Conservation (phyloP, 2,797 vertebrate genomes). For the Gymnopithys bicolor region DNA sequence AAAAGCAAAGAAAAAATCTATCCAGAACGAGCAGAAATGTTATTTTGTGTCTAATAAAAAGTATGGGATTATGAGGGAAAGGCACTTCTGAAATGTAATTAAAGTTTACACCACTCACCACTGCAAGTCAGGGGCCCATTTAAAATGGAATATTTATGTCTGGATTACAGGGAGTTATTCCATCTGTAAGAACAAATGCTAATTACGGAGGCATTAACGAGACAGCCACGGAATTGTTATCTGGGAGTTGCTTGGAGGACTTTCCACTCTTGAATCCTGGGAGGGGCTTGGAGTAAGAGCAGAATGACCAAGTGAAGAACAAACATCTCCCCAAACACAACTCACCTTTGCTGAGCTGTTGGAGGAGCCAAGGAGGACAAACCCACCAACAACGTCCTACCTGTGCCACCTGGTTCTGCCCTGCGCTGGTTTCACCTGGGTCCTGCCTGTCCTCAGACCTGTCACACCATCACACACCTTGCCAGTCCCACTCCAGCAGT, state of each 20-base stretch:
- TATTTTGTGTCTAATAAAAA: constrained; percentile 19
- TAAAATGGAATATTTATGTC: background rate
- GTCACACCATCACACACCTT: background rate
- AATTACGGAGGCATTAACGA: background rate
- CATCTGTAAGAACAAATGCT: background rate
- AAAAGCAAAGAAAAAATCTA: background rate
- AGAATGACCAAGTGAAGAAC: background rate
- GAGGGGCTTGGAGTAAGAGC: background rate
- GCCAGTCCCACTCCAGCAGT: background rate
- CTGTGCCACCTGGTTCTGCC: background rate
- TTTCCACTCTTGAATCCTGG: background rate
- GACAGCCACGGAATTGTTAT: background rate
- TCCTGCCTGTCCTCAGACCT: background rate
- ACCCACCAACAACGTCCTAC: accelerated
- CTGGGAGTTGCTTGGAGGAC: accelerated
- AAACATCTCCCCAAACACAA: accelerated
- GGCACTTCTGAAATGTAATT: background rate
- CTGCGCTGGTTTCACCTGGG: background rate
- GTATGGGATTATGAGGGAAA: background rate
- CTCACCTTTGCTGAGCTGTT: background rate
- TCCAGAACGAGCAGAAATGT: background rate
- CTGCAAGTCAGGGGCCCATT: background rate
- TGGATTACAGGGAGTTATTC: background rate
- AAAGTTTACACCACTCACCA: background rate
- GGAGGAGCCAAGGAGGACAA: background rate